Evolutionary conservation across 2,113 vertebrate genomes (phyloP), one percentile per base, ranked within the genome.

Genomic region (Brachypteracias leptosomus): DNA sequence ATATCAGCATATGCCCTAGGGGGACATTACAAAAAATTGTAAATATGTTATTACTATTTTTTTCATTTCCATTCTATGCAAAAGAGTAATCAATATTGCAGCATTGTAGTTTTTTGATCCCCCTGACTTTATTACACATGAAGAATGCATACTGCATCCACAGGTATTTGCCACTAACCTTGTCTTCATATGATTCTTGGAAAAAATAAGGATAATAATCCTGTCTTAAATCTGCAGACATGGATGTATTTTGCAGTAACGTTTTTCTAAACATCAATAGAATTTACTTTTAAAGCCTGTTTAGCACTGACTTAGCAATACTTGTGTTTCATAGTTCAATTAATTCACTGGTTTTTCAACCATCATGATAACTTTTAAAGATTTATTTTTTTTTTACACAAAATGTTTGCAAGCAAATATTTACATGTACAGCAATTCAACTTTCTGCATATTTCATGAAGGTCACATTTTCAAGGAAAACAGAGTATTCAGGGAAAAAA

Each of bases 141-240:
- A 76, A 52, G 68, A 91, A 66, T 79, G n/a, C 55, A 29, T 73
- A 77, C 86, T 96, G 51, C 71, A 85, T 76, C 40, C 65, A 74
- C 58, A 84, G 31, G 46, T 94, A 46, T 89, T 85, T 95, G 81
- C 74, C 82, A 66, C 73, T 95, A 72, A 75, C 73, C 33, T 93
- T 96, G 54, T 66, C 54, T 78, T 93, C 25, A 11, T 72, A 81
- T 14, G 68, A 85, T 73, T 73, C 46, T 93, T 95, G 67, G 89
- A 83, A 94, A 68, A 92, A 94, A 77, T 81, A 84, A 95, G 76
- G 71, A 79, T 78, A 87, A 86, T 89, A n/a, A 95, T 63, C 62
- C 47, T 85, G 36, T 93, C 89, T 95, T 90, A 92, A 85, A 83
- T 85, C 11, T 49, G 51, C n/a, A 76, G 47, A 58, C 7, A 5